These are phyloP conservation scores for Blastomussa wellsi DNA, from an alignment of 92 coral and sea anemone genomes.

Conservation along the genomic window DNA sequence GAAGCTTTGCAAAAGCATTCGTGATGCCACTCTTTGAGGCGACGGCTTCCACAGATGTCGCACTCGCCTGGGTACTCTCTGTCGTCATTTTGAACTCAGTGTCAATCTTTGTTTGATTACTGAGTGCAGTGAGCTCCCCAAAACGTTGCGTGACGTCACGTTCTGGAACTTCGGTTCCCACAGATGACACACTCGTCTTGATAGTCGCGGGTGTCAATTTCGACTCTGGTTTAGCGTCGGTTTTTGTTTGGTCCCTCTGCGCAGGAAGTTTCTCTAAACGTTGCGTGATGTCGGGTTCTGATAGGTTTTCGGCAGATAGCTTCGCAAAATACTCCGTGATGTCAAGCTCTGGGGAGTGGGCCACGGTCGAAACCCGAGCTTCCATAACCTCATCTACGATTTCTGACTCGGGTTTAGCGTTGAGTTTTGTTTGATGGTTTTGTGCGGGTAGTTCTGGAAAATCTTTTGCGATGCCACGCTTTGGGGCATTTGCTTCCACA, in stretches of 20 bases:
- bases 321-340: neutral
- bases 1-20: neutral
- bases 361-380: neutral
- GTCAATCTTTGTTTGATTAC: neutral
- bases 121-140: neutral
- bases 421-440: no score
- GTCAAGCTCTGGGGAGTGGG: neutral
- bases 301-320: no score
- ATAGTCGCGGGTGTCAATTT: neutral
- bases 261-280: neutral
- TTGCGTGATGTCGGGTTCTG: no score
- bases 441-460: no score
- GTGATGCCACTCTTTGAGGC: neutral
- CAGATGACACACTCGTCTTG: neutral
- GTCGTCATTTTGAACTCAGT: neutral
- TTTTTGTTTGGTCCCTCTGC: neutral
- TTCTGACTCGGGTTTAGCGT: slow-evolving; percentile 4
- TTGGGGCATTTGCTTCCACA: no score
- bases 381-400: slow-evolving; percentile 31
- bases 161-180: neutral
- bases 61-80: neutral
- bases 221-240: no score
- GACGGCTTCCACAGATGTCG: neutral
- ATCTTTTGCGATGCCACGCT: no score
- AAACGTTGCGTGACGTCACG: neutral